Percentiles rank a stretch among this genome's conserved stretches.
Evolutionary conservation across 2,113 vertebrate genomes (phyloP).

Genomic region (Hippocampus comes): DNA sequence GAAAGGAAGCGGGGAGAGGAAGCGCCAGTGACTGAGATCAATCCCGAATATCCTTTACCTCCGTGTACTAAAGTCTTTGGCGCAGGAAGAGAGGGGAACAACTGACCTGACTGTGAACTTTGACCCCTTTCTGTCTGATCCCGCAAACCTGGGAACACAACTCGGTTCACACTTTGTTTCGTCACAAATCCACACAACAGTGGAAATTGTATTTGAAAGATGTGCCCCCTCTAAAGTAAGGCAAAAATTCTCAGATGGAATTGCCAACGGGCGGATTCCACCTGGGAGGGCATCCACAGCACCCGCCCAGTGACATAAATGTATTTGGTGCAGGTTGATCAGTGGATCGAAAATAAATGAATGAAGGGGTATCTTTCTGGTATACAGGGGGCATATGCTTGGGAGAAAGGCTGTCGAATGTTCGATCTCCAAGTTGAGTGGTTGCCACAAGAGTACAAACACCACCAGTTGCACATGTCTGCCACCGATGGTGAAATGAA

Average conservation of each 20-base stretch:
- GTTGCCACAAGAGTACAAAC: too few relatives aligned
- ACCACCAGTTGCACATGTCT: too few relatives aligned
- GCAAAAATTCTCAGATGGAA: too few relatives aligned
- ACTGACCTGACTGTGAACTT: background rate
- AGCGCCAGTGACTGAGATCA: conserved; percentile 47
- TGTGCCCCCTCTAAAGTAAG: background rate
- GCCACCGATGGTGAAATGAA: too few relatives aligned
- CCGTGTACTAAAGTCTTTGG: conserved; percentile 13
- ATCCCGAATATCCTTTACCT: conserved; percentile 27
- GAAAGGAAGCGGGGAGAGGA: conserved; percentile 58
- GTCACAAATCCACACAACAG: background rate
- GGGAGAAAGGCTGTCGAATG: too few relatives aligned
- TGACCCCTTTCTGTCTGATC: conserved; percentile 22
- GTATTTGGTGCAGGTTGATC: too few relatives aligned
- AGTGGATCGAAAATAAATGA: background rate
- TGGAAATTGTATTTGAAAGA: background rate
- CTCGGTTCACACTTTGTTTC: background rate
- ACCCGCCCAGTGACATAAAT: too few relatives aligned
- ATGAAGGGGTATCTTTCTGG: background rate
- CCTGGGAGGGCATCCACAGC: too few relatives aligned
- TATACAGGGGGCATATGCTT: too few relatives aligned
- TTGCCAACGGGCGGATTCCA: too few relatives aligned
- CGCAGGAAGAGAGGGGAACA: background rate
- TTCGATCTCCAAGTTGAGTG: too few relatives aligned
- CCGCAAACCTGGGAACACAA: background rate